Percentiles rank a stretch among this genome's conserved stretches.
Conservation (phyloP, 2,113 vertebrate genomes). For the Stercorarius parasiticus region DNA sequence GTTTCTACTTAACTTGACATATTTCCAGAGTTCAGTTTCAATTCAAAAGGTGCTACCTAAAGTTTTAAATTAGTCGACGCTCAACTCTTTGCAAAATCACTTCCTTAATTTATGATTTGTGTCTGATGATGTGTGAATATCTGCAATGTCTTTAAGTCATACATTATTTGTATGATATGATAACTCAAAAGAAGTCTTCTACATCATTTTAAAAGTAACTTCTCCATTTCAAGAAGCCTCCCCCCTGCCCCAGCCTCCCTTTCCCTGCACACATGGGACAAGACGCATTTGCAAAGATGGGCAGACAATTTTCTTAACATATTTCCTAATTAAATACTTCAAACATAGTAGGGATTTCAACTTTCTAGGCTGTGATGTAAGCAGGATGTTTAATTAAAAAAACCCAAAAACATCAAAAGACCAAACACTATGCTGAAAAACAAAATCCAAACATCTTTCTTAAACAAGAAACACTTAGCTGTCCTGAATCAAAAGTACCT, state of each 20-base stretch:
- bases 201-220: background rate
- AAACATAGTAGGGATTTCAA: background rate
- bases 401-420: background rate
- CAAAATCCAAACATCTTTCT: background rate
- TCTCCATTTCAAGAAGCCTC: background rate
- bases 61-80: background rate
- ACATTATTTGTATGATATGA: accelerated
- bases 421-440: background rate
- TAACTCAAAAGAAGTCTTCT: background rate
- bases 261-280: background rate
- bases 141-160: background rate
- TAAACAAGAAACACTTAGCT: background rate
- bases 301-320: background rate
- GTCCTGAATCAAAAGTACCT: conserved; percentile 79
- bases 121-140: accelerated
- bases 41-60: background rate
- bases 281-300: background rate
- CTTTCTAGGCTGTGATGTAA: background rate
- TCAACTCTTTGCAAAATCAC: background rate
- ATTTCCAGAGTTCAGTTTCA: background rate
- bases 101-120: background rate
- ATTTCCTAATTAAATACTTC: background rate
- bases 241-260: background rate
- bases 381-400: background rate
- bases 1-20: background rate